A percentile compares a stretch with the other conserved stretches of the same genome.
These are phyloP conservation scores for Ochotona curzoniae DNA, from an alignment of 2,113 vertebrate genomes.

Conservation along the genomic window DNA sequence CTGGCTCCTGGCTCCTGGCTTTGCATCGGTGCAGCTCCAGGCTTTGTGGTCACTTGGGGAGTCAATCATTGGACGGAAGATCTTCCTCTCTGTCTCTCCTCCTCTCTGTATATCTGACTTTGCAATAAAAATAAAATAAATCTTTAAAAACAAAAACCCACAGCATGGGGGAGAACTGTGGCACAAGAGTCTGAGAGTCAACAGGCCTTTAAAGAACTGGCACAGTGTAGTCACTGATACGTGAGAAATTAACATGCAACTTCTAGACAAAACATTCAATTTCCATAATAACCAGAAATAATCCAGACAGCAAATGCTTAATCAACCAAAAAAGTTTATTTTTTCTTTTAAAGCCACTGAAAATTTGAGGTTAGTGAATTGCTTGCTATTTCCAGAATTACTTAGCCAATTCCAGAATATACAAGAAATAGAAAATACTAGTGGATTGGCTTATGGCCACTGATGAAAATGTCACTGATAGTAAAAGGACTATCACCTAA, in stretches of 20 bases:
- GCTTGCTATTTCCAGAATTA: not conserved
- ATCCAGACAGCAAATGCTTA: not conserved
- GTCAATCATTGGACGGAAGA: too few relatives aligned
- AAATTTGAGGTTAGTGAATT: not conserved
- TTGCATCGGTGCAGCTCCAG: too few relatives aligned
- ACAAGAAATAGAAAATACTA: conserved; percentile 42
- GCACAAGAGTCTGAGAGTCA: not conserved
- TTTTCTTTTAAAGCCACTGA: not conserved
- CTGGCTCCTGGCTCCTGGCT: too few relatives aligned
- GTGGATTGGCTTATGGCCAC: not conserved
- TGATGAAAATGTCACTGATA: not conserved
- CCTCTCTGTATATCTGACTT: too few relatives aligned
- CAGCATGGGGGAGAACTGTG: not conserved
- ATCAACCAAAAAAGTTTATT: not conserved
- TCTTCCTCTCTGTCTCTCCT: too few relatives aligned
- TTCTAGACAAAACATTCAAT: not conserved
- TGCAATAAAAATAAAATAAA: too few relatives aligned
- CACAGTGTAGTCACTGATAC: not conserved
- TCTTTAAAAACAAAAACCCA: too few relatives aligned
- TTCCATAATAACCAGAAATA: not conserved
- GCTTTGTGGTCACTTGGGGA: too few relatives aligned
- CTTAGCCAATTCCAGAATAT: not conserved
- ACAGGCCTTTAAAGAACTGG: not conserved
- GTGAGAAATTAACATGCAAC: not conserved
- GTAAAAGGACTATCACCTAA: not conserved